Percentiles rank a stretch among this genome's conserved stretches.
These are phyloP conservation scores for Heteronetta atricapilla DNA, from an alignment of 2,113 vertebrate genomes.

Conservation along the genomic window DNA sequence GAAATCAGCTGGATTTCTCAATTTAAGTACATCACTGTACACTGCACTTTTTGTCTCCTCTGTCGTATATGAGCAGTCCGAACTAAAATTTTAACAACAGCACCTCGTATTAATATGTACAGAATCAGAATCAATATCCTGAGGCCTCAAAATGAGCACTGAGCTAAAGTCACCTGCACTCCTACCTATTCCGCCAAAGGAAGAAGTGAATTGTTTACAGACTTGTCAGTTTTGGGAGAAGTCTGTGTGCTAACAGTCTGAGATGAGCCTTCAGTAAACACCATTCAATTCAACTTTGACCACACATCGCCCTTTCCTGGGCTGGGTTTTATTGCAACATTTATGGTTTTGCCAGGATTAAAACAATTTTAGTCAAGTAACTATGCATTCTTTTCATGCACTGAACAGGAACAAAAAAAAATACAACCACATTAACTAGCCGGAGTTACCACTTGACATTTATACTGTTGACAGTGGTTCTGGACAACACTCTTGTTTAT, in stretches of 20 bases:
- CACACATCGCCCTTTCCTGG: constrained; percentile 27
- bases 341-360: neutral
- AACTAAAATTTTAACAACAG: neutral
- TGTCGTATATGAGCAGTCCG: neutral
- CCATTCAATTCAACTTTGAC: neutral
- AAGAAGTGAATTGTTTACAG: neutral
- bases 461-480: neutral
- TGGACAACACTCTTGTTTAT: neutral
- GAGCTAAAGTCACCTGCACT: neutral
- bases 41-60: neutral
- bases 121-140: neutral
- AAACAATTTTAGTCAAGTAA: neutral
- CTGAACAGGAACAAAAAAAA: neutral
- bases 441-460: neutral
- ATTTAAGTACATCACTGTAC: neutral
- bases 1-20: neutral
- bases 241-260: neutral
- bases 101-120: neutral
- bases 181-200: neutral
- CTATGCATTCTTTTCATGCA: neutral
- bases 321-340: constrained; percentile 37
- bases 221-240: neutral
- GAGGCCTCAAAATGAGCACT: neutral
- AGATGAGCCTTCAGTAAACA: neutral
- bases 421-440: neutral